Evolutionary conservation across 2,113 vertebrate species (phyloP).

Genomic region (Mohoua ochrocephala): DNA sequence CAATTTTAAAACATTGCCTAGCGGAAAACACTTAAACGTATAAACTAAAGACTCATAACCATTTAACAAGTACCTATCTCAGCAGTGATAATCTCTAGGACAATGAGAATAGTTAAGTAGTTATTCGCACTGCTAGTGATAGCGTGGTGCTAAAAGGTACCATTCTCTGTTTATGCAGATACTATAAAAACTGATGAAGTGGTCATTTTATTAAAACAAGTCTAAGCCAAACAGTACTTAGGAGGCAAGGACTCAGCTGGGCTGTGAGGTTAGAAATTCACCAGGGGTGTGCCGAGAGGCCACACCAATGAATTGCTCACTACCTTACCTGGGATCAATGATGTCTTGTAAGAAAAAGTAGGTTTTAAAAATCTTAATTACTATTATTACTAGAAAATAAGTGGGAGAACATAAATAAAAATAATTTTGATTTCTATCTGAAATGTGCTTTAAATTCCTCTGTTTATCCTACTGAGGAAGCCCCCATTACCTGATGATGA

Average conservation of each 20-base stretch:
- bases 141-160: background rate
- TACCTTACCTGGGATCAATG: background rate
- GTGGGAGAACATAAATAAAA: background rate
- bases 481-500: background rate
- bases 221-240: background rate
- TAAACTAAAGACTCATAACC: background rate
- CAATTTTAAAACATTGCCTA: background rate
- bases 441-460: background rate
- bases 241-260: background rate
- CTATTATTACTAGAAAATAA: background rate
- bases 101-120: background rate
- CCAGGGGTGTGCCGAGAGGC: fast-evolving
- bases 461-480: background rate
- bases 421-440: background rate
- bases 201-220: background rate
- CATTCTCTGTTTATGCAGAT: background rate
- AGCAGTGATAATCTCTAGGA: background rate
- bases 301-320: background rate
- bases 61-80: background rate
- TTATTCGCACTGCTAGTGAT: background rate
- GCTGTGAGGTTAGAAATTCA: background rate
- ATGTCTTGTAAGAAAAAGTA: background rate
- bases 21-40: background rate
- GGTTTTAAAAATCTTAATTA: background rate
- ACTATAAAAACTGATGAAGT: background rate